phyloP scores from a whole-genome alignment of 2,888 invertebrate genomes.

The Eupithecia inturbata region DNA sequence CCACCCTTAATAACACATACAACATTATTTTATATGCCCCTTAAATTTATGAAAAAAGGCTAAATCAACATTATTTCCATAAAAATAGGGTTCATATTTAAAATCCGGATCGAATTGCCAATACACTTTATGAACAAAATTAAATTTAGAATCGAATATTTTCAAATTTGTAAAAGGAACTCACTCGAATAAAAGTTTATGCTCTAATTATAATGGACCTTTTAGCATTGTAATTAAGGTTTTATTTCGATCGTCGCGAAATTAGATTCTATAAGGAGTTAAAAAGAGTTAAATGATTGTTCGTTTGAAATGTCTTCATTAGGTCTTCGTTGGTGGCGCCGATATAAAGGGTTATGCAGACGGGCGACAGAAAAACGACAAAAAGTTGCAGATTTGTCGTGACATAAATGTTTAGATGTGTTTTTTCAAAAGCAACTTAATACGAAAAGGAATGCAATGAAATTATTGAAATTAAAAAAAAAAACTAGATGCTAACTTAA shows the following conservation, averaged over 20 bases:
- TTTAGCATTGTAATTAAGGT: conserved; percentile 21
- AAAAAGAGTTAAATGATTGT: conserved; percentile 58
- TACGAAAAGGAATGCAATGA: not conserved
- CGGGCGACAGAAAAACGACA: conserved; percentile 1
- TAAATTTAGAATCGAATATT: conserved; percentile 32
- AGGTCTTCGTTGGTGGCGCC: conserved; percentile 70
- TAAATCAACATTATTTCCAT: not conserved
- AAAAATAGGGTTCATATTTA: not conserved
- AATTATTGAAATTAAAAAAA: not conserved
- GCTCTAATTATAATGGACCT: conserved; percentile 24
- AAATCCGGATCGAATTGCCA: not conserved
- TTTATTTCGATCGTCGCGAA: conserved; percentile 25
- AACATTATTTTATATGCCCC: not conserved
- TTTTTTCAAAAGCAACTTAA: not conserved
- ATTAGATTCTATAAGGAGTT: conserved; percentile 56
- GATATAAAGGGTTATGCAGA: conserved; percentile 12
- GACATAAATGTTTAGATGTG: not conserved
- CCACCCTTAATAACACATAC: not conserved
- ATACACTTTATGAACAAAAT: conserved; percentile 18
- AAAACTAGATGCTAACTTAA: not conserved
- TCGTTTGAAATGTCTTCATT: conserved; percentile 74
- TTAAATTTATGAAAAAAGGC: not conserved
- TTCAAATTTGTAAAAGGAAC: conserved; percentile 24
- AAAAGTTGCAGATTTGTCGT: not conserved
- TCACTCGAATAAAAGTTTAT: not conserved